Evolutionary conservation across 2,888 invertebrate species (phyloP), one percentile per base, ranked within the genome.

Genomic region (Odontocolon sp.): DNA sequence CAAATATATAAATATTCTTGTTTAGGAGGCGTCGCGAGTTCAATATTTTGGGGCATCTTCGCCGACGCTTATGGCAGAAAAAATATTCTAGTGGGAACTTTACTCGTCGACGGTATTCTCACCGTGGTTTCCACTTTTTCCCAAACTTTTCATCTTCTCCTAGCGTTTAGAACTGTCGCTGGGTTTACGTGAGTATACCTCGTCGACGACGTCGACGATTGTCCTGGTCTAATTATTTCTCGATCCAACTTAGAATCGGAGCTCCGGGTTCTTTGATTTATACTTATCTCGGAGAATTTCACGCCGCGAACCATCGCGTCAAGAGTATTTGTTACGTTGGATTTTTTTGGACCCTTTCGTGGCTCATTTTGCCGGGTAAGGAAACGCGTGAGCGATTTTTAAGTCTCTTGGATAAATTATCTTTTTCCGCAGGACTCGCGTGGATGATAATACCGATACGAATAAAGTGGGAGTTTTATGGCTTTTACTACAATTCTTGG

Each of bases 41-140:
- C 96, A 0, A 95, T 95, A 90, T 90, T 96, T 64, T 96, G 96
- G 96, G 96, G 97, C 42, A 93, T 94, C 79, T 88, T 96, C 77
- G 95, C 96, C 0, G 97, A 97, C 89, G 93, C 94, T 54, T 87
- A 93, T 72, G 97, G 97, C 0, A 92, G 97, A 1, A 92, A 94
- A 54, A 92, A 92, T 61, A 91, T 93, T 16, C 91, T 95, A 18
- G 82, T 93, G 77, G 91, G 89, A 31, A 87, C 93, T 0, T 84
- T 93, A 3, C 82, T 93, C 0, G 74, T 91, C 8, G 93, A 94
- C 5, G 91, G 92, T 2, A 56, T 93, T 3, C 89, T 93, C 54
- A 92, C 94, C 0, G 87, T 93, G 0, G 85, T 92, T 31, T 92
- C 94, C 16, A 94, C 93, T 71, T 93, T 94, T 82, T 92, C 94